Evolutionary conservation across 2,888 invertebrate genomes (phyloP), one percentile per base, ranked within the genome.

Genomic region (Periphyllus acericola): DNA sequence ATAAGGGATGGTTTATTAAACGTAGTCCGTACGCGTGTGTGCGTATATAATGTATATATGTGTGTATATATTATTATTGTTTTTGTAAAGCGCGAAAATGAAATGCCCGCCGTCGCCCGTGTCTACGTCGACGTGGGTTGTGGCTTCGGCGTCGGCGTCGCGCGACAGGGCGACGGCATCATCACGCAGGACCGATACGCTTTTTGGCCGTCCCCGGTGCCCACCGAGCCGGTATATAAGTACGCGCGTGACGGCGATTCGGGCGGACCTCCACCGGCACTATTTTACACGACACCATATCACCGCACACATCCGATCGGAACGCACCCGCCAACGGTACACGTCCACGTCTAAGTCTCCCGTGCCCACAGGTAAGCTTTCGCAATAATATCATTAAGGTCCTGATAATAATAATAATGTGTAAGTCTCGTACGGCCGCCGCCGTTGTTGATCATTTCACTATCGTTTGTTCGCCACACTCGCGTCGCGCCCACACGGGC

Each of bases 121-220:
- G 36, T 36, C 36, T 32, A 11, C 40, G 40, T 29, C 46, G 72
- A 34, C 52, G 66, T 68, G 17, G 29, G 40, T 6, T 14, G 76
- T 14, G n/a, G 46, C 74, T 3, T 9, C 76, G 71, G 29, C 14
- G 82, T 46, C 81, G 68, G 71, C 46, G 71, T 21, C 79, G 14
- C n/a, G 55, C 34, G 76, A 4, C 75, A 3, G 75, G n/a, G 75
- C 74, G 1, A 2, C 75, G 81, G 46, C 46, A 46, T 46, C 81
- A 46, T 68, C 82, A 71, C 82, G 82, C 81, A 82, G 82, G 82
- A 52, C 82, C 82, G 82, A 14, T 25, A 34, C 82, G 71, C 82
- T 71, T 71, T 82, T 82, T 46, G 81, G 71, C 32, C 71, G 71
- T 52, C 52, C 72, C 72, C 55, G 72, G 46, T 34, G 83, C 71